Evolutionary conservation across 1,140 invertebrate species (phyloP).

Genomic region (Tachypleus tridentatus): DNA sequence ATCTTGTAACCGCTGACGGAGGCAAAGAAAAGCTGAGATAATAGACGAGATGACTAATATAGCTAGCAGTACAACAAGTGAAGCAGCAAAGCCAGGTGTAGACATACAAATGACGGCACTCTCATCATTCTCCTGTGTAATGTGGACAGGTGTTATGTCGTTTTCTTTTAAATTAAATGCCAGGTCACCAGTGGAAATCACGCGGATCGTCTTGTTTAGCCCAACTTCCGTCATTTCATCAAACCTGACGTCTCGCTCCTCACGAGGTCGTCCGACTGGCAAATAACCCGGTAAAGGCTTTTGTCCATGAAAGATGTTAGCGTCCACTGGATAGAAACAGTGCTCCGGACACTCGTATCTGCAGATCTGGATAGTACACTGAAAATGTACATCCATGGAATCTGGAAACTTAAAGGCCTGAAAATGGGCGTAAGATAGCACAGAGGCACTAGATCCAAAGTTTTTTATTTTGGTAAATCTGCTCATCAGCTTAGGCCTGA

Average conservation of each 20-base stretch:
- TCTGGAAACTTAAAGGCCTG: slow-evolving; percentile 31
- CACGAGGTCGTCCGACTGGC: slow-evolving; percentile 8
- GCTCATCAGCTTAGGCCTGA: slow-evolving; percentile 80
- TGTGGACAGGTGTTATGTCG: slow-evolving; percentile 13
- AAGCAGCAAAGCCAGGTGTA: slow-evolving; percentile 72
- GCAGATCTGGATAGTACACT: slow-evolving; percentile 31
- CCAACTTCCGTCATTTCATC: slow-evolving; percentile 25
- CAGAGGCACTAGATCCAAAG: slow-evolving; percentile 82
- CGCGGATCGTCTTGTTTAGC: slow-evolving; percentile 37
- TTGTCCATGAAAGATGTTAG: not conserved
- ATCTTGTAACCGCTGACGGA: slow-evolving; percentile 28
- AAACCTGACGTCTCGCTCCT: slow-evolving; percentile 13
- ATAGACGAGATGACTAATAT: slow-evolving; percentile 69
- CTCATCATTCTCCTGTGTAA: slow-evolving; percentile 36
- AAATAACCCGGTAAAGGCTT: not conserved
- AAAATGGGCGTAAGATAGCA: slow-evolving; percentile 90
- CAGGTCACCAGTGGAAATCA: slow-evolving; percentile 72
- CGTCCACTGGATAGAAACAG: slow-evolving; percentile 12
- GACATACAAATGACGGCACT: slow-evolving; percentile 66
- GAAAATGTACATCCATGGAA: slow-evolving; percentile 29
- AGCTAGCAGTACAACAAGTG: slow-evolving; percentile 61
- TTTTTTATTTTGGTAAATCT: slow-evolving; percentile 93
- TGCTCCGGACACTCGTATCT: slow-evolving; percentile 28
- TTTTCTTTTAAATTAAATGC: slow-evolving; percentile 58
- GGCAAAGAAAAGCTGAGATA: slow-evolving; percentile 67